Percentiles rank a stretch among this genome's conserved stretches.
Conservation (phyloP, 2,113 vertebrate species). For the Mastomys natalensis region DNA sequence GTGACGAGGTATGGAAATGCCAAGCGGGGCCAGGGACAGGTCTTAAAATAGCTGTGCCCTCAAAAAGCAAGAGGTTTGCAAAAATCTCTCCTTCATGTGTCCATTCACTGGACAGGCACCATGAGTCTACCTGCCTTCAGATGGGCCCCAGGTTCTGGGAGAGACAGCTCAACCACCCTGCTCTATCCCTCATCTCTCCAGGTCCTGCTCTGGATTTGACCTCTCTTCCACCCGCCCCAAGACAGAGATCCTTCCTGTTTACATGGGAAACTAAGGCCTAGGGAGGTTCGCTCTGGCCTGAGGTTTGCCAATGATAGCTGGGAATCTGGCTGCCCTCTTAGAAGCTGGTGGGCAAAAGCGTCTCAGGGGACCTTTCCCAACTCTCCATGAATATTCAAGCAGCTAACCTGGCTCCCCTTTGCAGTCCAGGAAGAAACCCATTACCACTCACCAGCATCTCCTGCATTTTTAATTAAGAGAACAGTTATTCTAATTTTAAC, state of each 20-base stretch:
- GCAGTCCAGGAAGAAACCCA: slow-evolving; percentile 42
- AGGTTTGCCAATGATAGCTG: not conserved
- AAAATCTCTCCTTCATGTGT: not conserved
- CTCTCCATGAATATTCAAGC: not conserved
- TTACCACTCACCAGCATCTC: not conserved
- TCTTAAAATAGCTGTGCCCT: slow-evolving; percentile 37
- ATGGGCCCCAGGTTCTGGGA: not conserved
- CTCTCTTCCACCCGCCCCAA: not conserved
- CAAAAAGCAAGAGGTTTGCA: not conserved
- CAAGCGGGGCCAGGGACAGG: not conserved
- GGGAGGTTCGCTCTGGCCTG: not conserved
- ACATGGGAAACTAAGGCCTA: not conserved
- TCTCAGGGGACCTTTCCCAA: not conserved
- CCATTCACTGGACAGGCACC: not conserved
- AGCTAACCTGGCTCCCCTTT: not conserved
- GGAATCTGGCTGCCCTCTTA: not conserved
- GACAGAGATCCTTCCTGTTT: not conserved
- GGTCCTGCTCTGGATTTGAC: not conserved
- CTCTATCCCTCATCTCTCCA: not conserved
- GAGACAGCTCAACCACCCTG: not conserved
- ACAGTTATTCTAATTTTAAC: slow-evolving; percentile 74
- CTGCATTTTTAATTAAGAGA: slow-evolving; percentile 66
- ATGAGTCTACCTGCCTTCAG: accelerated
- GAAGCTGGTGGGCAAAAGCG: not conserved
- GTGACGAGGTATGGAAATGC: slow-evolving; percentile 25